phyloP scores from a whole-genome alignment of 2,113 vertebrate genomes.

The Anas platyrhynchos region DNA sequence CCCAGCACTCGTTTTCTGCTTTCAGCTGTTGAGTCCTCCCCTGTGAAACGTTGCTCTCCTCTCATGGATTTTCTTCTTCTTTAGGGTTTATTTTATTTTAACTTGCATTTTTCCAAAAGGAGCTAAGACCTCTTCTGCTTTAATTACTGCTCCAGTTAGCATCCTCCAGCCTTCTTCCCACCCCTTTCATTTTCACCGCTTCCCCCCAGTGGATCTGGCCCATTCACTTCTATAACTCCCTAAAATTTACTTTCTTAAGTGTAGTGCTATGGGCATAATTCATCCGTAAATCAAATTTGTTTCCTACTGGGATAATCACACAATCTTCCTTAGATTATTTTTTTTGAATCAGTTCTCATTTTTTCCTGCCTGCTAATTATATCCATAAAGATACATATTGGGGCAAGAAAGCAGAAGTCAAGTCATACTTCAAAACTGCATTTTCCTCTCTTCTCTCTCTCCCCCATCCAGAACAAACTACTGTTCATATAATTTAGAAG shows the following conservation, averaged over 20 bases:
- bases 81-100: neutral
- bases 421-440: neutral
- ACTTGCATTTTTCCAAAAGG: slow-evolving; percentile 29
- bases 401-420: neutral
- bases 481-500: neutral
- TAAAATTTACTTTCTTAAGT: slow-evolving; percentile 54
- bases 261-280: neutral
- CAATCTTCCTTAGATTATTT: neutral
- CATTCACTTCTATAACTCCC: slow-evolving; percentile 36
- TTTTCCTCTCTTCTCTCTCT: neutral
- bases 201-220: slow-evolving; percentile 37
- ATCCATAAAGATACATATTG: neutral
- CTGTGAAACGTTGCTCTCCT: neutral
- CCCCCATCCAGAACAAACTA: neutral
- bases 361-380: neutral
- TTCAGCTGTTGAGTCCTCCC: neutral
- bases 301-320: slow-evolving; percentile 20
- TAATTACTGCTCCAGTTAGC: slow-evolving; percentile 37
- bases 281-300: neutral
- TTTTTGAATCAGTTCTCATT: neutral
- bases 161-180: slow-evolving; percentile 6
- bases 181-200: slow-evolving; percentile 35
- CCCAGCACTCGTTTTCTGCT: neutral
- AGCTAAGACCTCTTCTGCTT: slow-evolving; percentile 5
- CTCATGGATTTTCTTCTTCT: neutral